phyloP scores from a whole-genome alignment of 1,140 invertebrate species.

The Lanistes nyassanus region DNA sequence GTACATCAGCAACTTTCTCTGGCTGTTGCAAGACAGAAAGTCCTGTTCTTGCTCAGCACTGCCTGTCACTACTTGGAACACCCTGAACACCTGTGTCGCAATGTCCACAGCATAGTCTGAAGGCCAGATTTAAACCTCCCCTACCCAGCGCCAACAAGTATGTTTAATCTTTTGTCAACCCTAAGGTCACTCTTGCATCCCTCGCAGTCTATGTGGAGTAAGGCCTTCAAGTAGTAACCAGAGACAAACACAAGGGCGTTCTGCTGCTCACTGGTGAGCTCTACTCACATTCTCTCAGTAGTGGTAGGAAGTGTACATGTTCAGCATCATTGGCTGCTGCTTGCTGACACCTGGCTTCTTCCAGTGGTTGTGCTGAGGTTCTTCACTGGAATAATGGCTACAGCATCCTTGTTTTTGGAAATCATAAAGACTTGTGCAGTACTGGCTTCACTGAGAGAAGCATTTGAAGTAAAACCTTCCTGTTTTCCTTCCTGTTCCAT shows the following conservation, averaged over 20 bases:
- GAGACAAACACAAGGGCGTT: conserved; percentile 6
- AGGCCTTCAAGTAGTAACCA: neutral
- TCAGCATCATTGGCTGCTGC: too few relatives aligned
- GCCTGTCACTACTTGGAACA: conserved; percentile 5
- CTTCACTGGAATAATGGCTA: too few relatives aligned
- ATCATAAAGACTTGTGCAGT: too few relatives aligned
- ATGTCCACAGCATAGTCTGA: conserved; percentile 9
- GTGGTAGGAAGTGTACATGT: too few relatives aligned
- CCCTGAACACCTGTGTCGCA: neutral
- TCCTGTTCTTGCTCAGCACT: neutral
- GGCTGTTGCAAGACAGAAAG: conserved; percentile 5
- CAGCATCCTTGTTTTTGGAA: too few relatives aligned
- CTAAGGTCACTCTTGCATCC: neutral
- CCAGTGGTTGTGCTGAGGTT: too few relatives aligned
- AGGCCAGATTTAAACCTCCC: conserved; percentile 1
- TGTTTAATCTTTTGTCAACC: neutral
- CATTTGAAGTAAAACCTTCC: neutral
- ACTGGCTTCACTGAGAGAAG: too few relatives aligned
- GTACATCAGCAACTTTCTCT: neutral
- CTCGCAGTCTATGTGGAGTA: neutral
- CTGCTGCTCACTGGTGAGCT: neutral
- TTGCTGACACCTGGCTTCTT: neutral
- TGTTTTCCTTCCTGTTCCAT: neutral
- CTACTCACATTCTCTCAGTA: neutral
- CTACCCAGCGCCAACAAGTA: neutral